Base-by-base conservation (phyloP, 2,888 invertebrate genomes). In the Thecophora atra region DNA sequence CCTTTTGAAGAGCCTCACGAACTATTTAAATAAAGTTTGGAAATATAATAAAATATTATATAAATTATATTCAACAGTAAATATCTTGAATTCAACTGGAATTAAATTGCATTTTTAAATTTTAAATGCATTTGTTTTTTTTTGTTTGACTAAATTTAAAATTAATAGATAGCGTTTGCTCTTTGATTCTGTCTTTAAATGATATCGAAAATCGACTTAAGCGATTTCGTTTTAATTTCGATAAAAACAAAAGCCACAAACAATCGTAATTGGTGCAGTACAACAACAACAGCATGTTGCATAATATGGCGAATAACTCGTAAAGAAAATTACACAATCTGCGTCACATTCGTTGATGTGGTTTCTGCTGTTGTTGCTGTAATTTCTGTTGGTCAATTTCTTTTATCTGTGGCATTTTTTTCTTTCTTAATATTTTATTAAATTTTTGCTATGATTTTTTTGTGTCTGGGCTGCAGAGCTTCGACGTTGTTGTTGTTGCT, bases 321-420 rank as follows among this genome's bases (percentile, higher is more conserved):
- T 54, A 54, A 67, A 30, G 54, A 54, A n/a, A 56, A 54, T 67
- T 67, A 30, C 67, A 67, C 67, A 67, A 52, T 67, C 21, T 30
- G 67, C 67, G 52, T 52, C 24, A 60, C 60, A 60, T 60, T 60
- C 15, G 60, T 30, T 60, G 60, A 17, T 30, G 30, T 47, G 19
- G 56, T 26, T 56, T 26, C 15, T 60, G 60, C 24, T 60, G 30
- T 60, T 60, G 4, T 15, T 60, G 26, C n/a, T 26, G 30, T n/a
- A 26, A 51, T 26, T 47, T 47, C 64, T 44, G 51, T 54, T 67
- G 67, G 67, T 67, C 67, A 67, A 67, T 54, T 67, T 54, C 37
- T 54, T 67, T 6, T 17, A 37, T 64, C 17, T 67, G 56, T 37
- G 56, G 30, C 37, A 54, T 67, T 52, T 44, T n/a, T 44, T 44